A percentile compares a stretch with the other conserved stretches of the same genome.
Evolutionary conservation across 2,888 invertebrate species (phyloP).

Genomic region (Marasmarcha lunaedactyla): DNA sequence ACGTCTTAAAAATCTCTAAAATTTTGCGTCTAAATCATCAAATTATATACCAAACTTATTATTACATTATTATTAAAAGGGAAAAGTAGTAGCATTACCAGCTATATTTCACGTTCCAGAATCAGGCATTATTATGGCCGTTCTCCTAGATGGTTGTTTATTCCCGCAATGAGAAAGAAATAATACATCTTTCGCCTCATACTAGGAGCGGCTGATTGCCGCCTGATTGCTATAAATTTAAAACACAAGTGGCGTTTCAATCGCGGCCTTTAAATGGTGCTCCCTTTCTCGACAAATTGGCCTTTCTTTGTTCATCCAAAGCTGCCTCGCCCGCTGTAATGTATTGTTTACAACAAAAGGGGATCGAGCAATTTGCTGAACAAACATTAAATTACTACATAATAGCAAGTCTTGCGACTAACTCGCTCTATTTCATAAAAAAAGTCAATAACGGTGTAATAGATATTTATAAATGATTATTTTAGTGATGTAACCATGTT

Average conservation of each 20-base stretch:
- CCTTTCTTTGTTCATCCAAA: conserved; percentile 54
- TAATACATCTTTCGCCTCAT: conserved; percentile 53
- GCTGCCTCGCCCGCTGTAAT: conserved; percentile 26
- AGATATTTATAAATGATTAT: not conserved
- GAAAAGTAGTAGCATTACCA: not conserved
- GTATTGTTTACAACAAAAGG: conserved; percentile 8
- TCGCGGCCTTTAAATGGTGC: conserved; percentile 58
- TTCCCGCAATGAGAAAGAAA: conserved; percentile 33
- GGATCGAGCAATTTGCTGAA: not conserved
- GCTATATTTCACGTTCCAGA: not conserved
- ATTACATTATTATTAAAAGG: not conserved
- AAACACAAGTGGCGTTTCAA: conserved; percentile 54
- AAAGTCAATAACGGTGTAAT: not conserved
- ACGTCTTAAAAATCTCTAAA: too few species aligned
- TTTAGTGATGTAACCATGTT: not conserved
- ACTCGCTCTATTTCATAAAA: not conserved
- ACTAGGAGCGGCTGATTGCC: conserved; percentile 56
- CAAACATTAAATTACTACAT: not conserved
- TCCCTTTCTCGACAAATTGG: conserved; percentile 64
- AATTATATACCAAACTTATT: too few species aligned
- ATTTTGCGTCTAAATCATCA: too few species aligned
- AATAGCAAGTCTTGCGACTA: not conserved
- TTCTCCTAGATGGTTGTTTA: not conserved
- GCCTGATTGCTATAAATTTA: conserved; percentile 64
- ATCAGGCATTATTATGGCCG: not conserved